Base-by-base conservation (phyloP, 2,797 vertebrate genomes). In the Melanogrammus aeglefinus region DNA sequence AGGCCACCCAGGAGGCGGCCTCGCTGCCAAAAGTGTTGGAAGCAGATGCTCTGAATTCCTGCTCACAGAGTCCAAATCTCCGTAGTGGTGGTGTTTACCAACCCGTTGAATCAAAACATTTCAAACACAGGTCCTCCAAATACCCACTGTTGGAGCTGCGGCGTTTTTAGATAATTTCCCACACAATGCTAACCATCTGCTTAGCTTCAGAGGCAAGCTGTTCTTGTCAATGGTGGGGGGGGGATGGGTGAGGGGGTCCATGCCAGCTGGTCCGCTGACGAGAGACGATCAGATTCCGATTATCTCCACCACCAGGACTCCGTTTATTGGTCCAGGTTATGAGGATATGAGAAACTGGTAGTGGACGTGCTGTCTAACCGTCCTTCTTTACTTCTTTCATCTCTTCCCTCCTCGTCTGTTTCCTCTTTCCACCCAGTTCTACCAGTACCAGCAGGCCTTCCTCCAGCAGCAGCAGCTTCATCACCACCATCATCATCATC, bases 401-500 rank as follows among this genome's bases (percentile, higher is more conserved):
- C 33, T 63, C 77, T 79, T 86, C 85, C 82, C 81, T 44, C 82
- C 84, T 81, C 76, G 57, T 66, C 9, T 66, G 63, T 66, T 27
- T 27, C 63, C 77, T 27, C 76, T 47, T 73, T 86, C 80, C 74
- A 21, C 82, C 70, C 91, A 98, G 96, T 90, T 97, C 94, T 97
- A 98, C 86, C 97, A 97, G 76, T 97, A 97, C 86, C 97, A 98
- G 88, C 97, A 98, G 88, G 93, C 95, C 75, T 95, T 97, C 89
- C 86, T 95, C 76, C 96, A 96, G 77, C 96, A 97, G 44, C 94
- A 92, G 1, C 96, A 95, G 18, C 90, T 93, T 1, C 86, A 92
- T 33, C 88, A 94, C 0, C 88, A 86, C 6, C 95, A 95, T 5
- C 94, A 86, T 5, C 94, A 86, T 14, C 75, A 85, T 72, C 95